phyloP scores from a whole-genome alignment of 1,140 invertebrate species.

The Aphidius ervi region DNA sequence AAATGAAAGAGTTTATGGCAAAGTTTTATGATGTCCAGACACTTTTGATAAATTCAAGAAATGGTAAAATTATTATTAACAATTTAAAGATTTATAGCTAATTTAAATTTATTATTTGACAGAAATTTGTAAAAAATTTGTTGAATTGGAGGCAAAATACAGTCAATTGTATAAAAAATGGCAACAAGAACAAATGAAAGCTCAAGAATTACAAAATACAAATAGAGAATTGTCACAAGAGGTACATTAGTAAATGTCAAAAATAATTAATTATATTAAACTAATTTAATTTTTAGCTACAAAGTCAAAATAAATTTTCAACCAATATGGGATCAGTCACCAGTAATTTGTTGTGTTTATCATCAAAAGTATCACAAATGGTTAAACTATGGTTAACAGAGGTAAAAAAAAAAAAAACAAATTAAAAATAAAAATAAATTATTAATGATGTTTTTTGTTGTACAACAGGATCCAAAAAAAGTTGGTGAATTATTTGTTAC shows the following conservation, averaged over 20 bases:
- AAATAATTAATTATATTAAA: too few relatives aligned
- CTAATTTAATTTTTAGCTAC: too few relatives aligned
- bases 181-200: constrained; percentile 5
- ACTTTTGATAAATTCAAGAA: too few relatives aligned
- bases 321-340: constrained; percentile 44
- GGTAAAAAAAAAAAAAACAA: constrained; percentile 31
- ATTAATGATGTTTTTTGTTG: not conserved
- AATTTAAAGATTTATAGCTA: too few relatives aligned
- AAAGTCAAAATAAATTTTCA: constrained; percentile 43
- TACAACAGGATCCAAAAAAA: constrained; percentile 37
- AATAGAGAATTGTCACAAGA: not conserved
- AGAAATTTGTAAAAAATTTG: too few relatives aligned
- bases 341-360: constrained; percentile 45
- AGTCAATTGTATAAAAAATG: not conserved
- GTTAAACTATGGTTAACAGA: constrained; percentile 39
- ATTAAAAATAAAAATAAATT: constrained; percentile 2
- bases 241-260: too few relatives aligned
- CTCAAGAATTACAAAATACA: not conserved
- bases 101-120: too few relatives aligned
- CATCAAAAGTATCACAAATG: constrained; percentile 37
- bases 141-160: not conserved
- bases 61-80: too few relatives aligned
- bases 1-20: too few relatives aligned
- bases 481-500: constrained; percentile 45
- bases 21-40: too few relatives aligned